Conservation (phyloP, 2,113 vertebrate species). For the Camarhynchus parvulus region DNA sequence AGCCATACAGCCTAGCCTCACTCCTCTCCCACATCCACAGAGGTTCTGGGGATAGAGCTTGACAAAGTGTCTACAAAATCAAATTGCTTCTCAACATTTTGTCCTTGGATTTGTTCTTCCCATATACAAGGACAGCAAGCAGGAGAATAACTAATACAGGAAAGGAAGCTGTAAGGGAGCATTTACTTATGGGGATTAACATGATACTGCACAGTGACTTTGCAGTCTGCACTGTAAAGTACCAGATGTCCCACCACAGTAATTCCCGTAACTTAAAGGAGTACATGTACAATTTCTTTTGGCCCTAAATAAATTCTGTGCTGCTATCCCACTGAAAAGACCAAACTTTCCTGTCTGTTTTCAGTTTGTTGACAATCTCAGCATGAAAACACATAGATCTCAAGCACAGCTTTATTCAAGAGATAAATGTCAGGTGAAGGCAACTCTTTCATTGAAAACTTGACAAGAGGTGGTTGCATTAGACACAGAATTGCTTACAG, state of each 20-base stretch:
- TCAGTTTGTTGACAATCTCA: background rate
- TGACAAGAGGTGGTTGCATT: background rate
- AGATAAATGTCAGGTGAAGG: background rate
- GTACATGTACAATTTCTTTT: background rate
- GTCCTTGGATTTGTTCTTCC: slow-evolving; percentile 54
- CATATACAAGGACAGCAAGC: slow-evolving; percentile 11
- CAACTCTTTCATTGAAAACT: background rate
- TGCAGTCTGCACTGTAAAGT: slow-evolving; percentile 27
- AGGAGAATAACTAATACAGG: slow-evolving; percentile 2
- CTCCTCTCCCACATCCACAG: slow-evolving; percentile 1
- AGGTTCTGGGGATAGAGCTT: slow-evolving; percentile 26
- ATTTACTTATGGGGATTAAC: slow-evolving; percentile 60
- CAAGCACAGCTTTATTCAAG: background rate
- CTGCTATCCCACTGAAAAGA: background rate
- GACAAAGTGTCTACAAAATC: slow-evolving; percentile 47
- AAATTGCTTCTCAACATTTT: slow-evolving; percentile 43
- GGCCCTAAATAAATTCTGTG: background rate
- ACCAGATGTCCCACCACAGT: slow-evolving; percentile 41
- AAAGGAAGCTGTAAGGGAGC: slow-evolving; percentile 10
- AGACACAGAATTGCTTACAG: background rate
- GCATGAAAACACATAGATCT: background rate
- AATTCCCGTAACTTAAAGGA: slow-evolving; percentile 55
- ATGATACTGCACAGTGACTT: background rate
- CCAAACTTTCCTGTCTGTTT: background rate
- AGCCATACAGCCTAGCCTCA: slow-evolving; percentile 21